Base-by-base conservation (phyloP, 2,888 invertebrate species). In the Noctuana brunneofusca region DNA sequence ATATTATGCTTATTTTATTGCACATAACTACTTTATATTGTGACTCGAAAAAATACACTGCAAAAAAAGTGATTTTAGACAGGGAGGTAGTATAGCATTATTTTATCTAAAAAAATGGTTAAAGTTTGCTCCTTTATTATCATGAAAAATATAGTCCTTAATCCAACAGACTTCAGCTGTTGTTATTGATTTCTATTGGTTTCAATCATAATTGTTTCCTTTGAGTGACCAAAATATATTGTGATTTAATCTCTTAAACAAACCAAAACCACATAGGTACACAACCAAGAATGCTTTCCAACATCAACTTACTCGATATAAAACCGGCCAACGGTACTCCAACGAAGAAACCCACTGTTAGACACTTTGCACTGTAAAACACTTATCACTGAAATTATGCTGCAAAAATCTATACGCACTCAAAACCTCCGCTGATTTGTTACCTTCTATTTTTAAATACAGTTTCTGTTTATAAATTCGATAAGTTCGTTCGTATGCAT, bases 261-360 rank as follows among this genome's bases (percentile, higher is more conserved):
- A 55, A 32, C 30, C 38, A 50, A 58, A 11, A 56, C 16, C 49
- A 75, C 73, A 74, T 74, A n/a, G n/a, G n/a, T n/a, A 78, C 72
- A 72, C 72, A 78, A 77, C 78, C 58, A 52, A 68, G 58, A 67
- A 68, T 63, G 65, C 70, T 70, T 73, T 70, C 72, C 71, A 71
- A 71, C 77, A 75, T 75, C 74, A 83, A 84, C 86, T 84, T 84
- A 87, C 86, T 82, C 66, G 78, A 76, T 80, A 81, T 76, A 79
- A 48, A 74, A 76, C 76, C 78, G 78, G 76, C 75, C 85, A 89
- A 88, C 89, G 88, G 89, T 85, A 89, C 82, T 79, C 76, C 38
- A 14, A 68, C 56, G 65, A 65, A 57, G 71, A 64, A 73, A 74
- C 73, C 73, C 80, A 78, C 77, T 67, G 64, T 64, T 64, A 69